Base-by-base conservation (phyloP, 2,113 vertebrate genomes). In the Stegastes partitus region DNA sequence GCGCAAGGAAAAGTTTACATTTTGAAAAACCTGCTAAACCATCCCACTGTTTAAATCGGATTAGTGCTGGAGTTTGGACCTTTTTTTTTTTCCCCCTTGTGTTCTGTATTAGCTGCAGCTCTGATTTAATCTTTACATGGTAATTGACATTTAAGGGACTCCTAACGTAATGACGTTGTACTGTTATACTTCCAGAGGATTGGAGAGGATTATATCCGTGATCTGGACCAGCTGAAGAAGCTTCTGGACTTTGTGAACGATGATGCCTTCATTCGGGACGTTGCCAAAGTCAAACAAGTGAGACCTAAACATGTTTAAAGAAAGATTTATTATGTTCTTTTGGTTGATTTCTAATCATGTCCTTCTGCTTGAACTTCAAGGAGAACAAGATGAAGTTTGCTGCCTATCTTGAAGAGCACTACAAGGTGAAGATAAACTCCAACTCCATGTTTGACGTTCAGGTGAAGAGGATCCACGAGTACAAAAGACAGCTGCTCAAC, bases 301-400 rank as follows among this genome's bases (percentile, higher is more conserved):
- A 83, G 86, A 28, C 9, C 10, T 55, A 1, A 14, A 18, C 12
- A 44, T n/a, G n/a, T 0, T 2, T 3, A 2, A 53, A n/a, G 5
- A 23, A 34, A 1, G 3, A 5, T 37, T 2, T 3, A 1, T 25
- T 1, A 8, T 42, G 0, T 23, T 10, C 8, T 21, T 5, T 4
- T 4, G 37, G n/a, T 21, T 0, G 11, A n/a, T 47, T 18, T 25
- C 2, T 58, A 3, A 8, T 56, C 11, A 11, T 22, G 3, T 6
- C 15, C 2, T 1, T 63, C n/a, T 50, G 10, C 11, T 31, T 55
- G 10, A 42, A 61, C 23, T 61, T 67, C 76, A 12, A 98, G 97
- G 97, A 98, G 91, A 98, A 97, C 92, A 98, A 98, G 89, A 63
- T 97, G 89, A 98, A 97, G 93, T 96, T 98, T 11, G 82, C 96